Base-by-base conservation (phyloP, 2,797 vertebrate species). In the Pterois miles region DNA sequence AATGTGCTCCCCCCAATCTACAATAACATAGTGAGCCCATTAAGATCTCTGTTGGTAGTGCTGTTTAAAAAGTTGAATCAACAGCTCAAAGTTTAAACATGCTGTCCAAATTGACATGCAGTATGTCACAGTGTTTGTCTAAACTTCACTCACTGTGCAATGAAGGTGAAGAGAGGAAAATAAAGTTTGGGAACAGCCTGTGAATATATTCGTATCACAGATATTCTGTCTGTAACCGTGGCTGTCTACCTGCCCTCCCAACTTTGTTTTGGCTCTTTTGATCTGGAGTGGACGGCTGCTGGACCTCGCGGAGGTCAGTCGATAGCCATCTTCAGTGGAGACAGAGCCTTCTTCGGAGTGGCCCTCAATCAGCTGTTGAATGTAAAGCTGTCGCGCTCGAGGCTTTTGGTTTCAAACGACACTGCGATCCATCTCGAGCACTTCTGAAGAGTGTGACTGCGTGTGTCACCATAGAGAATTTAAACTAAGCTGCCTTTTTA, bases 311-410 rank as follows among this genome's bases (percentile, higher is more conserved):
- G 74, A 74, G 78, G 83, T 88, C 87, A 81, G 79, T 64, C 38
- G 11, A 89, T 73, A 59, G 54, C 48, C 46, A 22, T 77, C 76
- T 76, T 78, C 76, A 65, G 60, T n/a, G 58, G 50, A 84, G 69
- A 68, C 18, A 2, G 23, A 69, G 27, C 48, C 74, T 80, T 33
- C 74, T 23, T 56, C 27, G 12, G 62, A 80, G 74, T 78, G 85
- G 86, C 76, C 62, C 81, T 81, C 71, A 8, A 72, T 82, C 75
- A 36, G 36, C 53, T 53, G 63, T 62, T 79, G 71, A 84, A 84
- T 53, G 62, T 69, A 52, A 83, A 79, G 60, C 83, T 48, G 69
- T 54, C 76, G 29, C 4, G 40, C 69, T 84, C n/a, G 0, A 72
- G 68, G 66, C 74, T 60, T 77, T 31, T 13, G 43, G 10, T 84